A percentile compares a stretch with the other conserved stretches of the same genome.
Evolutionary conservation across 2,797 vertebrate species (phyloP).

Genomic region (Hephaestus fuliginosus): DNA sequence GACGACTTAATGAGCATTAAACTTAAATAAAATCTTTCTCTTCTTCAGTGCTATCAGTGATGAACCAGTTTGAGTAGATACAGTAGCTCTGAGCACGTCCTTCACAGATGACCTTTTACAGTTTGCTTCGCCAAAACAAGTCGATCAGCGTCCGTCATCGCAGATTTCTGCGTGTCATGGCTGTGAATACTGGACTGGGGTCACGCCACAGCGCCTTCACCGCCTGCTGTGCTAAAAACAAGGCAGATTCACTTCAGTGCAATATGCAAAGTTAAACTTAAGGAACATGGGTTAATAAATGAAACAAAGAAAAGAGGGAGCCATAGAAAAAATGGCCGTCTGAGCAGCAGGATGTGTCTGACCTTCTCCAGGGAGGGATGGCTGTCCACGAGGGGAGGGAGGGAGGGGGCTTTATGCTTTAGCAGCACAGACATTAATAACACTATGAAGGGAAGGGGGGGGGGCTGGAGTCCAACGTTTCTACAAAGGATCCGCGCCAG

Average conservation of each 20-base stretch:
- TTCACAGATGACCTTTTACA: slow-evolving; percentile 1
- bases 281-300: slow-evolving; percentile 60
- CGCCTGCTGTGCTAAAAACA: slow-evolving; percentile 55
- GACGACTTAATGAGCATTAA: neutral
- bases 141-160: neutral
- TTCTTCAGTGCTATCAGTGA: neutral
- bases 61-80: neutral
- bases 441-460: neutral
- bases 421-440: slow-evolving; percentile 12
- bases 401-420: neutral
- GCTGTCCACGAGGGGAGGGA: neutral
- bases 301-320: slow-evolving; percentile 25
- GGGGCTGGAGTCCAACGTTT: slow-evolving; percentile 11
- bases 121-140: neutral
- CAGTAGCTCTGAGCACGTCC: slow-evolving; percentile 46
- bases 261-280: slow-evolving; percentile 70
- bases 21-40: slow-evolving; percentile 12
- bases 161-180: neutral
- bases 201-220: slow-evolving; percentile 22
- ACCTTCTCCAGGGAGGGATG: slow-evolving; percentile 35
- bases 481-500: slow-evolving; percentile 14
- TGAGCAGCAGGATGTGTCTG: slow-evolving; percentile 58
- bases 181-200: neutral
- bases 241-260: slow-evolving; percentile 73
- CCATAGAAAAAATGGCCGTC: slow-evolving; percentile 38